Percentiles rank a stretch among this genome's conserved stretches.
These are phyloP conservation scores for Colius striatus DNA, from an alignment of 2,113 vertebrate genomes.

Conservation along the genomic window DNA sequence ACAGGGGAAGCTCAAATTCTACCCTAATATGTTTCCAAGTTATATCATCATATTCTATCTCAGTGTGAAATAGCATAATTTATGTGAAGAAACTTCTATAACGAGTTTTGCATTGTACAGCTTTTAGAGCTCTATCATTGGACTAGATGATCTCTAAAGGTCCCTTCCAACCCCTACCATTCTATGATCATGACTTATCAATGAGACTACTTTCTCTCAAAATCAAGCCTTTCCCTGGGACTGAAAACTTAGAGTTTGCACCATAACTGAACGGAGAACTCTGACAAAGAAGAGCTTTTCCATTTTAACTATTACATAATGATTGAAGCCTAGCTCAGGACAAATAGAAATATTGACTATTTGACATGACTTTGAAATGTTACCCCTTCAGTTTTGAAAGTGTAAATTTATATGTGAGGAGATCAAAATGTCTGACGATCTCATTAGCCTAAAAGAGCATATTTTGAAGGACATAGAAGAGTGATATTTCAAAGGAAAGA, in stretches of 20 bases:
- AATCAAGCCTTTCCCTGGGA: background rate
- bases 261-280: background rate
- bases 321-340: background rate
- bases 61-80: background rate
- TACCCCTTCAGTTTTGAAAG: background rate
- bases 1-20: background rate
- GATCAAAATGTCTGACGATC: slow-evolving; percentile 2
- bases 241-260: background rate
- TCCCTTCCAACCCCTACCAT: too few species aligned
- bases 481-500: background rate
- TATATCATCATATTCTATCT: background rate
- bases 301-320: slow-evolving; percentile 17
- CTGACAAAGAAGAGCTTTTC: background rate
- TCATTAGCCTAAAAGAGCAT: slow-evolving; percentile 13
- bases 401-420: background rate
- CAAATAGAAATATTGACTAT: background rate
- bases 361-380: background rate
- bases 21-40: background rate
- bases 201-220: background rate
- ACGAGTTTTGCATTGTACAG: background rate
- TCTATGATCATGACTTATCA: background rate
- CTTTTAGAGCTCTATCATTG: background rate
- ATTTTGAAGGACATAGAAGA: background rate
- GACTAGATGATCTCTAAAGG: too few species aligned
- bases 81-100: background rate